Conservation (phyloP, 2,797 vertebrate genomes). For the Notamacropus eugenii region DNA sequence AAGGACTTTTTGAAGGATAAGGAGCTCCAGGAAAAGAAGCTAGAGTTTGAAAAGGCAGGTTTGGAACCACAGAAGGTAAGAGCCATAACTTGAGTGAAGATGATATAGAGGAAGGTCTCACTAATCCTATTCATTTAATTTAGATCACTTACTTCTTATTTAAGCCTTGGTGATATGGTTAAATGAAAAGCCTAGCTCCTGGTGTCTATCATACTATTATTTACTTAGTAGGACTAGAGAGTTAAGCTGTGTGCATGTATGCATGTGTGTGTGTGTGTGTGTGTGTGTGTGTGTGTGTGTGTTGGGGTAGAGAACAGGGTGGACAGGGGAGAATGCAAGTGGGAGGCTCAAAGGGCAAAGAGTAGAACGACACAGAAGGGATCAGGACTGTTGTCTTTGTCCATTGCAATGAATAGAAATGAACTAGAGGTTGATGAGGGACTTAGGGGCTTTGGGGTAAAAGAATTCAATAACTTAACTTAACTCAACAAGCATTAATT, state of each 20-base stretch:
- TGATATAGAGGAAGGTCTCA: not conserved
- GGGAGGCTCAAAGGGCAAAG: not conserved
- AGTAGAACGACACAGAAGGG: conserved; percentile 21
- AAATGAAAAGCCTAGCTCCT: conserved; percentile 11
- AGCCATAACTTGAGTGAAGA: not conserved
- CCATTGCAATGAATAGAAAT: not conserved
- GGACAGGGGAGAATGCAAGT: not conserved
- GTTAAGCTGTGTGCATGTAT: not conserved
- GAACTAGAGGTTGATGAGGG: not conserved
- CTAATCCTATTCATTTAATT: conserved; percentile 17
- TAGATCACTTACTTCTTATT: not conserved
- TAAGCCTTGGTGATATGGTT: conserved; percentile 10
- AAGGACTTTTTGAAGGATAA: not conserved
- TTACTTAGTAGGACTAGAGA: not conserved
- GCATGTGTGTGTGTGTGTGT: not conserved
- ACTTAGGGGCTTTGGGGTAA: too few species aligned
- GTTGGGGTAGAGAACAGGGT: not conserved
- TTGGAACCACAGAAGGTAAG: conserved; percentile 85
- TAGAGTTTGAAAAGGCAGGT: conserved; percentile 67
- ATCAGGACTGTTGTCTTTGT: not conserved
- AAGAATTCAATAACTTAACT: not conserved
- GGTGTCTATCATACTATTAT: not conserved
- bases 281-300: not conserved
- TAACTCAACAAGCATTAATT: not conserved
- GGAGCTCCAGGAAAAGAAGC: conserved; percentile 61